Evolutionary conservation across 92 coral and sea anemone species (phyloP).

Genomic region (Epizoanthus ramosus): DNA sequence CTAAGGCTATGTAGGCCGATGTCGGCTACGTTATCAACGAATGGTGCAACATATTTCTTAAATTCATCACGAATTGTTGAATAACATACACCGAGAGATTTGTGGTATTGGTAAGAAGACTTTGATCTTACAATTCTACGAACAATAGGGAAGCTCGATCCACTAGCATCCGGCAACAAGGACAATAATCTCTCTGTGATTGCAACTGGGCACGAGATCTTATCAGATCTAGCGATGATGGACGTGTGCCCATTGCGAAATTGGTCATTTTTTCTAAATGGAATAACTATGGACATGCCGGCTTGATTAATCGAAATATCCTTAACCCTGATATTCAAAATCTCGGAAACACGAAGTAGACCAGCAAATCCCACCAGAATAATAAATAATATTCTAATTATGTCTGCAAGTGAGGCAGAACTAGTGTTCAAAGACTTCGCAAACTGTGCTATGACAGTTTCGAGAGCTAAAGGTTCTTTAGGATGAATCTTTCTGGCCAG

Average conservation of each 20-base stretch:
- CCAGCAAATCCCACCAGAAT: constrained; percentile 33
- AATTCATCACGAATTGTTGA: constrained; percentile 1
- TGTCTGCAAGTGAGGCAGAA: constrained; percentile 19
- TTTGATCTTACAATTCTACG: constrained; percentile 21
- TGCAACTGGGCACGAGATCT: constrained; percentile 34
- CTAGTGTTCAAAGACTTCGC: too few species aligned
- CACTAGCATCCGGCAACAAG: not conserved
- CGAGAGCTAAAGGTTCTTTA: too few species aligned
- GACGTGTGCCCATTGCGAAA: not conserved
- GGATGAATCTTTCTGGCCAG: too few species aligned
- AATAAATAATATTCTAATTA: constrained; percentile 16
- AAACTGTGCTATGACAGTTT: too few species aligned
- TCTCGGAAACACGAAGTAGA: constrained; percentile 22
- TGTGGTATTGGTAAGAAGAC: not conserved
- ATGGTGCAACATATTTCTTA: constrained; percentile 5
- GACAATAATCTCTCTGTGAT: constrained; percentile 18
- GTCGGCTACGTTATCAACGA: not conserved
- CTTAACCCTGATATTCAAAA: not conserved
- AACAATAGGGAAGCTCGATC: not conserved
- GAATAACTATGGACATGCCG: constrained; percentile 19
- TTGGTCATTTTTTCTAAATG: constrained; percentile 18
- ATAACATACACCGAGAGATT: not conserved
- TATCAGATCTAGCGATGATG: constrained; percentile 21
- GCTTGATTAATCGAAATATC: not conserved
- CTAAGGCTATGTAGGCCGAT: constrained; percentile 9